Evolutionary conservation across 2,888 invertebrate species (phyloP), one percentile per base, ranked within the genome.

Genomic region (Nymphalis polychloros): DNA sequence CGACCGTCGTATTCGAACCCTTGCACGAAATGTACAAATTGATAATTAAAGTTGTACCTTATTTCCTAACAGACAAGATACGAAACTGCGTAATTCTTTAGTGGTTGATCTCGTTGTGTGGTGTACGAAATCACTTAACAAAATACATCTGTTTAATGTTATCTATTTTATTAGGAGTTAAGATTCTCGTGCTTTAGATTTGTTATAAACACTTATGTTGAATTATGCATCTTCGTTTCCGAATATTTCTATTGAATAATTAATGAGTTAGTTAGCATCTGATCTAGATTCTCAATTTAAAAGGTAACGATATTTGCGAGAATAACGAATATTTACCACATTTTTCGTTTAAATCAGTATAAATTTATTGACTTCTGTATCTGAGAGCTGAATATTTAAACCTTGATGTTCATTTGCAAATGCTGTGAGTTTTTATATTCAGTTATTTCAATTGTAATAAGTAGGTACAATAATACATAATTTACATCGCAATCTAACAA

Each of bases 111-210:
- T 48, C 20, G 20, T 48, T 27, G 60, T 53, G 46, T n/a, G 47
- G 53, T 55, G 66, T 61, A 48, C 13, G 48, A 55, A 31, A 31
- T 13, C 61, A 49, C 60, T 65, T 53, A 16, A 55, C 59, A 61
- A 47, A 48, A 60, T 61, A 60, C 65, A 66, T 66, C 65, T 66
- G 65, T 60, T 66, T 66, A 46, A 60, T 60, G 61, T 65, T 60
- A 60, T 66, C 53, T 65, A 50, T 41, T 60, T 60, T 66, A 60
- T 66, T 60, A 66, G 52, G 65, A 52, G 65, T 31, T 66, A 53
- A 60, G 59, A 50, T 35, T 27, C 48, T 61, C 27, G 31, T 5
- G 27, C 27, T 52, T 35, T 52, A 52, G 23, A 52, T 16, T 52
- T 52, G 20, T 52, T 52, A 41, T 59, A 46, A 59, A 46, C 20